A percentile compares a stretch with the other conserved stretches of the same genome.
phyloP scores from a whole-genome alignment of 2,888 invertebrate species.

The Acrocyrtus sp. region DNA sequence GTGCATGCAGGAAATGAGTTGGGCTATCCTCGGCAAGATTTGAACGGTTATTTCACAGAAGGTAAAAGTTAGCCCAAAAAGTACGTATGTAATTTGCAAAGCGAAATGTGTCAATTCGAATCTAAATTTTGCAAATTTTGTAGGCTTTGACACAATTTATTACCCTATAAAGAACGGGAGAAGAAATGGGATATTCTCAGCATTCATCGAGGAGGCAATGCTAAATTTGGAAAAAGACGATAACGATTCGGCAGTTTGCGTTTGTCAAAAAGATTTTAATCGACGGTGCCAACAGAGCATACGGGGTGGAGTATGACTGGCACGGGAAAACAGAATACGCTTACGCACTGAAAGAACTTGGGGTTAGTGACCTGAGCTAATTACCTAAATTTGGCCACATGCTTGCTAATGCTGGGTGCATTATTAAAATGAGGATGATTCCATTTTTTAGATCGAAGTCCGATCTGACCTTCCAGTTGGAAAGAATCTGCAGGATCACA shows the following conservation, averaged over 20 bases:
- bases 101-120: too few relatives aligned
- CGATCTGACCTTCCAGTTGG: conserved; percentile 50
- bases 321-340: conserved; percentile 43
- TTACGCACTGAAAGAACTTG: conserved; percentile 50
- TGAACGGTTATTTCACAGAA: conserved; percentile 55
- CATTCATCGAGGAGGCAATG: conserved; percentile 48
- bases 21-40: conserved; percentile 49
- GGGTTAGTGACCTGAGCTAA: conserved; percentile 17
- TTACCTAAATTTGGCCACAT: not conserved
- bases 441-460: conserved; percentile 37
- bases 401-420: not conserved
- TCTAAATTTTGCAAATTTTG: too few relatives aligned
- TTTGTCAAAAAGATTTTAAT: conserved; percentile 28
- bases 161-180: conserved; percentile 56
- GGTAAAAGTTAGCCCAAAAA: too few relatives aligned
- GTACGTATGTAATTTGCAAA: too few relatives aligned
- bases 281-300: conserved; percentile 44
- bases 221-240: conserved; percentile 28
- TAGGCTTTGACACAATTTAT: conserved; percentile 56
- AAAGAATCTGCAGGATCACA: conserved; percentile 54
- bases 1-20: conserved; percentile 48
- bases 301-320: conserved; percentile 58
- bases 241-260: conserved; percentile 52
- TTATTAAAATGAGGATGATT: not conserved
- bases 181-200: conserved; percentile 41